These are phyloP conservation scores for Psittacula echo DNA, from an alignment of 2,797 vertebrate species.

Conservation along the genomic window DNA sequence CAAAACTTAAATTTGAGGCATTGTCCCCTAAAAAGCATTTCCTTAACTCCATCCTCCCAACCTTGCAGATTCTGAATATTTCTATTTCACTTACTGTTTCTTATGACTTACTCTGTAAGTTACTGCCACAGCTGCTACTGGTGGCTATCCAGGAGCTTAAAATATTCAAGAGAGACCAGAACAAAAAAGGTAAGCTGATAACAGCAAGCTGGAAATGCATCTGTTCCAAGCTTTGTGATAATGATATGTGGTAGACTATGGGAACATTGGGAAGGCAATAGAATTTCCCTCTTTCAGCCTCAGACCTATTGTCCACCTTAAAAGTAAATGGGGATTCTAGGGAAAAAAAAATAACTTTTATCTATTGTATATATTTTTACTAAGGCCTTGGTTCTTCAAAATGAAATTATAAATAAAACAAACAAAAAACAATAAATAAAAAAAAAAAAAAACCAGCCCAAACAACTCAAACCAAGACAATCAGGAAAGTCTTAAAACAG, in stretches of 20 bases:
- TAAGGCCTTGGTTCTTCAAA: background rate
- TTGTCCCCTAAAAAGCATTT: background rate
- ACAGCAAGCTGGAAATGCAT: background rate
- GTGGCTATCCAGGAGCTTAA: background rate
- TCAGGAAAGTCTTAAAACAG: background rate
- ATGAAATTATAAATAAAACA: background rate
- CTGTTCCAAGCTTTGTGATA: background rate
- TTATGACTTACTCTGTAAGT: background rate
- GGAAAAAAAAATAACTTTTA: fast-evolving
- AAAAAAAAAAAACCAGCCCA: background rate
- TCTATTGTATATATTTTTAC: background rate
- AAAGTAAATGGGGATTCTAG: background rate
- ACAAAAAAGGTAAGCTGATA: background rate
- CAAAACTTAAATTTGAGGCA: constrained; percentile 10
- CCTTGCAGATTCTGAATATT: background rate
- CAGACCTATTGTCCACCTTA: background rate
- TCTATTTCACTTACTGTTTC: background rate
- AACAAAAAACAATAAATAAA: background rate
- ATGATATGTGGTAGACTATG: too few species aligned
- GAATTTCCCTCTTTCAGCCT: background rate
- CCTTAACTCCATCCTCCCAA: background rate
- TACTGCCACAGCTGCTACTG: background rate
- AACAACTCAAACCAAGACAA: background rate
- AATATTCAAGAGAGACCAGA: background rate
- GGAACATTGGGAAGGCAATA: background rate